Conservation (phyloP, 2,888 invertebrate genomes). For the Dynastes maya region DNA sequence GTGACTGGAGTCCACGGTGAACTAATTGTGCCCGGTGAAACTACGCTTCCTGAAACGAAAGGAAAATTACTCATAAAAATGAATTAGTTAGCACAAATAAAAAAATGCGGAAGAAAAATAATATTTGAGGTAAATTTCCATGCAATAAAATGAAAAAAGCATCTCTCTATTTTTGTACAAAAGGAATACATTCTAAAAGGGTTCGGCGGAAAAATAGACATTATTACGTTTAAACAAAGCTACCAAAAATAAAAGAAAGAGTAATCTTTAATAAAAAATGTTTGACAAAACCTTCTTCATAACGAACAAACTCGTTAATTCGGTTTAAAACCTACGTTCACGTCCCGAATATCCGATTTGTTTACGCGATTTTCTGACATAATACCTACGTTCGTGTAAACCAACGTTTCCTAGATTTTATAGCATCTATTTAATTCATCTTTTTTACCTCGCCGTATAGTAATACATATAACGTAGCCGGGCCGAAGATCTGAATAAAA, state of each 20-base stretch:
- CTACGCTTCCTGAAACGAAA: conserved; percentile 76
- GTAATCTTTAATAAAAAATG: not conserved
- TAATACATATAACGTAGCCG: not conserved
- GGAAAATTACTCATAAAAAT: conserved; percentile 27
- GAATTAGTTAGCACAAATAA: no score
- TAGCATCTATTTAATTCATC: conserved; percentile 29
- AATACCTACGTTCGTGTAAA: conserved; percentile 23
- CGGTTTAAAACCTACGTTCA: conserved; percentile 13
- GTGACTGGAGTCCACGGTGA: conserved; percentile 96
- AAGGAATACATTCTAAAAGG: not conserved
- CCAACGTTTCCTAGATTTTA: conserved; percentile 12
- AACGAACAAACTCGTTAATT: conserved; percentile 3
- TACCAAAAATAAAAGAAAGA: not conserved
- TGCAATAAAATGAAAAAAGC: no score
- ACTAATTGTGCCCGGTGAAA: conserved; percentile 94
- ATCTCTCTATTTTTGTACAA: not conserved
- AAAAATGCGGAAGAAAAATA: no score
- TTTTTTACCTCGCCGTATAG: conserved; percentile 16
- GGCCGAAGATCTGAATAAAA: not conserved
- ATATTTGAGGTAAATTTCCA: no score
- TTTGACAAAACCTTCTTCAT: conserved; percentile 29
- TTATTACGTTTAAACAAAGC: not conserved
- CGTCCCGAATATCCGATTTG: conserved; percentile 10
- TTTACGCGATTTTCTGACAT: conserved; percentile 36
- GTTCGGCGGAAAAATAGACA: not conserved